A percentile compares a stretch with the other conserved stretches of the same genome.
phyloP scores from a whole-genome alignment of 2,113 vertebrate genomes.

The Columba livia region DNA sequence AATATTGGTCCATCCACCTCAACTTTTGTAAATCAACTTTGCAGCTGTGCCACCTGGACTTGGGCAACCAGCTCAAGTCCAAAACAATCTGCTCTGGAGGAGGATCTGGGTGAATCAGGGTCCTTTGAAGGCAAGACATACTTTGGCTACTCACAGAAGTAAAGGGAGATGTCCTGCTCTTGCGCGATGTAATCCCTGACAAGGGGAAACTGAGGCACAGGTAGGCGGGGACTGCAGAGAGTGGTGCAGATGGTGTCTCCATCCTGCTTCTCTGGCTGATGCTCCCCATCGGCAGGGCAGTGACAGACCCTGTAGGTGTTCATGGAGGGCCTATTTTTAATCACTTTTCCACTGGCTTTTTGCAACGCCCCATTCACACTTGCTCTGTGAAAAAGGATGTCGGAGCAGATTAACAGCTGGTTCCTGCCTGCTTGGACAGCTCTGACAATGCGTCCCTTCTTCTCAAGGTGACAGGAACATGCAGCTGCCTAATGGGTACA shows the following conservation, averaged over 20 bases:
- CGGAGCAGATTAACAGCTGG: constrained; percentile 65
- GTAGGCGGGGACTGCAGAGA: not conserved
- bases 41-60: not conserved
- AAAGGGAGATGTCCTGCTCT: not conserved
- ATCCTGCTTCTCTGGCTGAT: fast-evolving
- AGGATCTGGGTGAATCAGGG: not conserved
- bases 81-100: not conserved
- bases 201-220: not conserved
- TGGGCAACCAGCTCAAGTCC: not conserved
- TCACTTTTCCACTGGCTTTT: constrained; percentile 15
- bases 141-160: not conserved
- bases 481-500: constrained; percentile 75
- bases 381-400: constrained; percentile 60
- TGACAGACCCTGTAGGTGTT: not conserved
- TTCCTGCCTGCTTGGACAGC: constrained; percentile 64
- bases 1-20: not conserved
- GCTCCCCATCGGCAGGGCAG: not conserved
- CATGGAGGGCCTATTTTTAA: constrained; percentile 25
- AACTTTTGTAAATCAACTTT: not conserved
- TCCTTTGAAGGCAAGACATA: not conserved
- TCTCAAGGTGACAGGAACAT: constrained; percentile 74
- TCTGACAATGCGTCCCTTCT: constrained; percentile 66
- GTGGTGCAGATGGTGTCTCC: not conserved
- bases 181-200: not conserved
- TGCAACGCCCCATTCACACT: constrained; percentile 31